A percentile compares a stretch with the other conserved stretches of the same genome.
These are phyloP conservation scores for Phaetusa simplex DNA, from an alignment of 2,113 vertebrate species.

Conservation along the genomic window DNA sequence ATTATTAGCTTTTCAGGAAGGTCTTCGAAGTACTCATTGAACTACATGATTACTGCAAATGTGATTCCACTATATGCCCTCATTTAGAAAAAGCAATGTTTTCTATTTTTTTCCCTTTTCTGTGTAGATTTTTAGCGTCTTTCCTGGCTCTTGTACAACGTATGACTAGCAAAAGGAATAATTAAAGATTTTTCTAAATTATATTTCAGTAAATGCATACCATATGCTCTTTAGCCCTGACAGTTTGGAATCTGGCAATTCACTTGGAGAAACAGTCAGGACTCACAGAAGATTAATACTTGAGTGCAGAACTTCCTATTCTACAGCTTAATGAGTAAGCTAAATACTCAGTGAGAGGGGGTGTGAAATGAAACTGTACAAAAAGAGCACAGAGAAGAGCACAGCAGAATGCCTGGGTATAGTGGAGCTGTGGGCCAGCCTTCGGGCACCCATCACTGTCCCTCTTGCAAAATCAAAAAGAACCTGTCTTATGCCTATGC, in stretches of 20 bases:
- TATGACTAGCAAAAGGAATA: slow-evolving; percentile 39
- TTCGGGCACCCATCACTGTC: slow-evolving; percentile 14
- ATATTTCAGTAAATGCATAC: slow-evolving; percentile 34
- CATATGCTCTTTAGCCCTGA: background rate
- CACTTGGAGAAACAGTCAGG: background rate
- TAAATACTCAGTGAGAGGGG: background rate
- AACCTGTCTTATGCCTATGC: background rate
- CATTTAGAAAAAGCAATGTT: background rate
- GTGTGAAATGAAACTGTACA: slow-evolving; percentile 33
- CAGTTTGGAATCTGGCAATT: slow-evolving; percentile 25
- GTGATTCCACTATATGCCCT: background rate
- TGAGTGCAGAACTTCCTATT: slow-evolving; percentile 64
- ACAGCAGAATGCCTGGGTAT: background rate
- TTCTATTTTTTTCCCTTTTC: background rate
- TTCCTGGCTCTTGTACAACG: slow-evolving; percentile 18
- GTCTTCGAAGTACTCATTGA: background rate
- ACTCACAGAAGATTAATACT: slow-evolving; percentile 42
- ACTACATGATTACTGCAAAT: background rate
- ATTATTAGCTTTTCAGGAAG: background rate
- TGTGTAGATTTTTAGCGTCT: background rate
- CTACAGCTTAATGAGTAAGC: slow-evolving; percentile 37
- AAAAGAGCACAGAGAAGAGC: background rate
- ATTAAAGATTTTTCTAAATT: slow-evolving; percentile 36
- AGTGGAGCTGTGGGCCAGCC: background rate
- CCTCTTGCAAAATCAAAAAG: background rate